Base-by-base conservation (phyloP, 2,113 vertebrate species). In the Saimiri boliviensis region DNA sequence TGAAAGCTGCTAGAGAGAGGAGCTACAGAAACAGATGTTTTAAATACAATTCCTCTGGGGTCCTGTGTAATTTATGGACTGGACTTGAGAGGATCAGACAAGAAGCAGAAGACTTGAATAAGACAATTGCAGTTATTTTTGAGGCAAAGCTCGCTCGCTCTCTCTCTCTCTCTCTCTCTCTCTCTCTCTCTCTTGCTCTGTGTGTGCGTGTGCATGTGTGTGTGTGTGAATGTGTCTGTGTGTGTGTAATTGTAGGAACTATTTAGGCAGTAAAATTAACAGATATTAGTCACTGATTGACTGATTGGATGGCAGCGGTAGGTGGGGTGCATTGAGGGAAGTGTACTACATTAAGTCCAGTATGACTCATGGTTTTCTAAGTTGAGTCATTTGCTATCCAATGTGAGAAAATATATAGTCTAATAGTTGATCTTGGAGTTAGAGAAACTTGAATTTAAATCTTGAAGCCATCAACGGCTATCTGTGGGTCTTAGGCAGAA, bases 371-470 rank as follows among this genome's bases (percentile, higher is more conserved):
- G 30, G 32, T 79, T 95, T 94, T 91, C 49, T 73, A 40, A 3
- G 19, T 86, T 93, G 49, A 94, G 47, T 96, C 83, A 95, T 23
- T 66, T 96, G 37, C 25, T 52, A 81, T 77, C 52, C 74, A 47
- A 11, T 58, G 20, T 83, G 83, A 95, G 52, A 89, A 94, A 93
- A 35, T 58, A 40, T n/a, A 56, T 23, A 32, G 37, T 86, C 8
- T 86, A 85, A 79, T 56, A 63, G 21, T 85, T 89, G 37, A 86
- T 47, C 14, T 40, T 94, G 14, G 42, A 94, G n/a, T 88, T 58
- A 87, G 37, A 82, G 10, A 92, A 40, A 92, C 27, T 89, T 91
- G 7, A 90, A 49, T 96, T 94, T 19, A 92, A 63, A 92, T 58
- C 11, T 80, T 77, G n/a, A 3, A 42, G 19, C 16, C n/a, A 74